Base-by-base conservation (phyloP, 2,888 invertebrate species). In the Theretra japonica region DNA sequence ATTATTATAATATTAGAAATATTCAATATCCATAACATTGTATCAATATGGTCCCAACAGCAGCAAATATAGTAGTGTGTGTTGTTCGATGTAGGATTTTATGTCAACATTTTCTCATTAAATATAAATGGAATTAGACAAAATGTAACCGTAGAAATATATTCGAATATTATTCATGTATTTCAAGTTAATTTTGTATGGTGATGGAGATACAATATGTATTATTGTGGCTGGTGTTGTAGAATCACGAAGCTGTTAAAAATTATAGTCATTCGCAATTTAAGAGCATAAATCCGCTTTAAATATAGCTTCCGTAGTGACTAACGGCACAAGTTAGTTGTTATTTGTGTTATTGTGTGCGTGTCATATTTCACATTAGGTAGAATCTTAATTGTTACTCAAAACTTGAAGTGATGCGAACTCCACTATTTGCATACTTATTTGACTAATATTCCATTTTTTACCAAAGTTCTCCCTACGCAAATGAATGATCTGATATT, bases 401-500 rank as follows among this genome's bases (percentile, higher is more conserved):
- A 17, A 53, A 6, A n/a, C 53, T n/a, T 53, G 19, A n/a, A 19
- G n/a, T 53, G n/a, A 53, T 53, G 19, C 53, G 6, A 19, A 53
- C 19, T 53, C 53, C 53, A 53, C 53, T n/a, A n/a, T 53, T n/a
- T 17, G 6, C 5, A n/a, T 5, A 53, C 5, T 53, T n/a, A 53
- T 53, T n/a, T 53, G 19, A 53, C n/a, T 53, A n/a, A 19, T n/a
- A 53, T 53, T 53, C n/a, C 53, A 17, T n/a, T 48, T 17, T 53
- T 53, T 6, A 53, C 53, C 53, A 53, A 17, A 53, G 53, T 53
- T 53, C 53, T 53, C n/a, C n/a, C n/a, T 53, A n/a, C 41, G 41
- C 53, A 53, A 53, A n/a, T 50, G 50, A 50, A 50, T 53, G 53
- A 53, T 53, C 53, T 53, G 53, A 53, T 53, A 53, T 53, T 53